Evolutionary conservation across 2,113 vertebrate genomes (phyloP).

Genomic region (Oreochromis tanganicae): DNA sequence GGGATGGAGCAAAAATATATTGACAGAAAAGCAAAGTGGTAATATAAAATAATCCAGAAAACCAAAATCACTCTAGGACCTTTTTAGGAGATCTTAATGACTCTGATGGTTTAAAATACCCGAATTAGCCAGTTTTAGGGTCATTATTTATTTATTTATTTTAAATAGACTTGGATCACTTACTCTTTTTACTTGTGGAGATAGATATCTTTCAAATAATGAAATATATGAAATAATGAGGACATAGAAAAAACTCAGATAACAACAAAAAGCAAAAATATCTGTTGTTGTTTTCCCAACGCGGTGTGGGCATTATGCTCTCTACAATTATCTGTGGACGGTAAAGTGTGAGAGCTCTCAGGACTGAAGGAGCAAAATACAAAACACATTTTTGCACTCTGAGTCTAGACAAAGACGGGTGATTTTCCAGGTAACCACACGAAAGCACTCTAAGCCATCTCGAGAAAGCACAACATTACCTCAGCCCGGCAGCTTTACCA

Average conservation of each 20-base stretch:
- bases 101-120: neutral
- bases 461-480: neutral
- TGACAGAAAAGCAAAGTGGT: neutral
- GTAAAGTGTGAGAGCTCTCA: neutral
- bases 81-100: neutral
- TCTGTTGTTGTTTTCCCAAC: neutral
- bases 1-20: neutral
- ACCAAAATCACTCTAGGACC: neutral
- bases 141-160: neutral
- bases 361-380: neutral
- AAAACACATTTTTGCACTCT: neutral
- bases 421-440: neutral
- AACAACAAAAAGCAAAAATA: neutral
- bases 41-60: neutral
- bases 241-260: neutral
- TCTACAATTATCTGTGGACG: neutral
- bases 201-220: neutral
- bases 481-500: neutral
- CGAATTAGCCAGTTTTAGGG: neutral
- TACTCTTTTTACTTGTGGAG: neutral
- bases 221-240: neutral
- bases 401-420: neutral
- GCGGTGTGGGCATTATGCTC: neutral
- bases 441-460: neutral
- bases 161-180: neutral